phyloP scores from a whole-genome alignment of 1,140 invertebrate species.

The Diabrotica virgifera region DNA sequence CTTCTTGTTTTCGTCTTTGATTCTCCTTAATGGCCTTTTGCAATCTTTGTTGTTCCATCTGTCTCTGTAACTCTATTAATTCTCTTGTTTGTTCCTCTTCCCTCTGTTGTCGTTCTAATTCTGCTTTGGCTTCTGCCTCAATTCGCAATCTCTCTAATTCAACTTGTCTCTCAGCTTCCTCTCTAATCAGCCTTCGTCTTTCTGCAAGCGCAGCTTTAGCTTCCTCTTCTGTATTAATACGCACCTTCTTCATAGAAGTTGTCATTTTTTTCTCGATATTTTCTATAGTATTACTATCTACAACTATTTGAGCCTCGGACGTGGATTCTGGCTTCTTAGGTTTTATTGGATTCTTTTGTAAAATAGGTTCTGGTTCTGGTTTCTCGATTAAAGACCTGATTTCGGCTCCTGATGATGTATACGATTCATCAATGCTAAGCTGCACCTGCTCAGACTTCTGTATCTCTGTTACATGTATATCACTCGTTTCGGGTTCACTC shows the following conservation, averaged over 20 bases:
- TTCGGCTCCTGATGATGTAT: no score
- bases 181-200: slow-evolving; percentile 73
- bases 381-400: no score
- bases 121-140: slow-evolving; percentile 69
- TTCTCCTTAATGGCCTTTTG: slow-evolving; percentile 60
- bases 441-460: no score
- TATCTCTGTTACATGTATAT: no score
- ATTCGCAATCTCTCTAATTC: slow-evolving; percentile 74
- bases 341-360: no score
- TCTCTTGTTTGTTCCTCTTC: slow-evolving; percentile 79
- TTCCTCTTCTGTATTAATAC: slow-evolving; percentile 84
- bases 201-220: slow-evolving; percentile 87
- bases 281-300: slow-evolving; percentile 1
- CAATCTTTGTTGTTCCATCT: slow-evolving; percentile 71
- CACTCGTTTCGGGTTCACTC: no score
- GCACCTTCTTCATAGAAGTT: slow-evolving; percentile 65
- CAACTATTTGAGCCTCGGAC: background rate
- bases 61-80: slow-evolving; percentile 72
- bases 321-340: background rate
- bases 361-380: no score
- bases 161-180: slow-evolving; percentile 82
- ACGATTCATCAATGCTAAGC: no score
- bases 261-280: slow-evolving; percentile 41
- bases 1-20: slow-evolving; percentile 65
- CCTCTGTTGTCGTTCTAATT: slow-evolving; percentile 69